phyloP scores from a whole-genome alignment of 2,888 invertebrate species.

The Gastracanthus pulcherrimus region DNA sequence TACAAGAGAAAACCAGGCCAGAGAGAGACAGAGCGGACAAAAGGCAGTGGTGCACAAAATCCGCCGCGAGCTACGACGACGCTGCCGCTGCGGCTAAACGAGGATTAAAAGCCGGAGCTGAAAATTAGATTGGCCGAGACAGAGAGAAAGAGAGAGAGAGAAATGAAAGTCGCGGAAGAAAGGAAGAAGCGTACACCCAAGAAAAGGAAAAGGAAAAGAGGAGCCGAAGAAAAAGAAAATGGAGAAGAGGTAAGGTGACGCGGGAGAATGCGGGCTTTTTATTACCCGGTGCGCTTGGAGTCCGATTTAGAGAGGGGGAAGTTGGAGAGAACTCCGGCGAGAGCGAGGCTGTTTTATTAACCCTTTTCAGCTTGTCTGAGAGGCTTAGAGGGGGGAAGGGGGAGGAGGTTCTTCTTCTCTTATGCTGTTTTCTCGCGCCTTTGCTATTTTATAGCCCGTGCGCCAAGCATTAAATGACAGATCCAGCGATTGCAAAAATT shows the following conservation, averaged over 20 bases:
- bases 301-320: constrained; percentile 28
- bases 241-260: constrained; percentile 18
- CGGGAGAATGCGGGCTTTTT: constrained; percentile 47
- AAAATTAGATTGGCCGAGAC: constrained; percentile 70
- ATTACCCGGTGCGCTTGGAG: constrained; percentile 21
- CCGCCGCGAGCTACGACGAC: not conserved
- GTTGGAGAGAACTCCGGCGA: constrained; percentile 1
- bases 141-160: constrained; percentile 47
- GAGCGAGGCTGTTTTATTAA: constrained; percentile 52
- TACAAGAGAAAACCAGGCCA: too few species aligned
- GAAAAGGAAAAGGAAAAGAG: not conserved
- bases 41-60: not conserved
- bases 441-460: constrained; percentile 3
- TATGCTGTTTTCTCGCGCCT: not conserved
- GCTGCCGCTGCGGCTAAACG: constrained; percentile 58
- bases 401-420: not conserved
- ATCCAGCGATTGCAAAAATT: constrained; percentile 45
- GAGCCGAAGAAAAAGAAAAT: not conserved
- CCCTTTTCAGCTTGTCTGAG: constrained; percentile 43
- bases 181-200: not conserved
- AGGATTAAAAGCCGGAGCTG: constrained; percentile 71
- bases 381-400: constrained; percentile 14
- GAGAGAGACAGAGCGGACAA: not conserved
- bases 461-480: constrained; percentile 24
- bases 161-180: constrained; percentile 38